A percentile compares a stretch with the other conserved stretches of the same genome.
Evolutionary conservation across 1,140 invertebrate genomes (phyloP).

Genomic region (Eulimnadia texana): DNA sequence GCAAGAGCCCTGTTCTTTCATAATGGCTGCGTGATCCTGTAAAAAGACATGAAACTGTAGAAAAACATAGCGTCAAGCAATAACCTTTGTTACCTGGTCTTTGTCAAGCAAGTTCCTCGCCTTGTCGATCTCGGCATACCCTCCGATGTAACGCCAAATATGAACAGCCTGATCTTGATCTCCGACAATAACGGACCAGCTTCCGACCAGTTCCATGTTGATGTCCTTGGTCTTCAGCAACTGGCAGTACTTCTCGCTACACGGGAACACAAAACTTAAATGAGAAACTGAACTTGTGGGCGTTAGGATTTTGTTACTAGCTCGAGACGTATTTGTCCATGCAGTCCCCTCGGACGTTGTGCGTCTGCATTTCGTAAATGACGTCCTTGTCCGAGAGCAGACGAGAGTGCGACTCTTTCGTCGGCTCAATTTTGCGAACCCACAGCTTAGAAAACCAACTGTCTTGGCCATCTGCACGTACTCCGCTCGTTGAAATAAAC

Average conservation of each 20-base stretch:
- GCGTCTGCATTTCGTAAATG: constrained; percentile 85
- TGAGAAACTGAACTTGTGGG: background rate
- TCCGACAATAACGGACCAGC: constrained; percentile 70
- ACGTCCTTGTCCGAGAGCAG: constrained; percentile 88
- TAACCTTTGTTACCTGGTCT: constrained; percentile 42
- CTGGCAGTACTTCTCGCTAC: constrained; percentile 12
- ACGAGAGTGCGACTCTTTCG: constrained; percentile 85
- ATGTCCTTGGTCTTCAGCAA: constrained; percentile 28
- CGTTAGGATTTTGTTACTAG: constrained; percentile 47
- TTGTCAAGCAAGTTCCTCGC: constrained; percentile 53
- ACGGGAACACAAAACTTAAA: background rate
- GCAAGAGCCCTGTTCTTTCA: constrained; percentile 64
- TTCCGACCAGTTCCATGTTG: constrained; percentile 33
- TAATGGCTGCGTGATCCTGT: constrained; percentile 59
- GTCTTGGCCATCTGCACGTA: constrained; percentile 31
- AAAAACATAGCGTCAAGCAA: background rate
- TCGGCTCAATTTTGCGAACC: constrained; percentile 80
- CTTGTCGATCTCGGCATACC: constrained; percentile 73
- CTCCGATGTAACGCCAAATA: constrained; percentile 84
- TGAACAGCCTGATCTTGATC: constrained; percentile 93
- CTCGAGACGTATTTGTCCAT: constrained; percentile 71
- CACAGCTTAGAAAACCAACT: constrained; percentile 79
- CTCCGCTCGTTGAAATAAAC: background rate
- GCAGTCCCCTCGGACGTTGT: constrained; percentile 78
- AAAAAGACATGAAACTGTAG: constrained; percentile 21